A percentile compares a stretch with the other conserved stretches of the same genome.
Conservation (phyloP, 2,113 vertebrate genomes). For the Bungarus multicinctus region DNA sequence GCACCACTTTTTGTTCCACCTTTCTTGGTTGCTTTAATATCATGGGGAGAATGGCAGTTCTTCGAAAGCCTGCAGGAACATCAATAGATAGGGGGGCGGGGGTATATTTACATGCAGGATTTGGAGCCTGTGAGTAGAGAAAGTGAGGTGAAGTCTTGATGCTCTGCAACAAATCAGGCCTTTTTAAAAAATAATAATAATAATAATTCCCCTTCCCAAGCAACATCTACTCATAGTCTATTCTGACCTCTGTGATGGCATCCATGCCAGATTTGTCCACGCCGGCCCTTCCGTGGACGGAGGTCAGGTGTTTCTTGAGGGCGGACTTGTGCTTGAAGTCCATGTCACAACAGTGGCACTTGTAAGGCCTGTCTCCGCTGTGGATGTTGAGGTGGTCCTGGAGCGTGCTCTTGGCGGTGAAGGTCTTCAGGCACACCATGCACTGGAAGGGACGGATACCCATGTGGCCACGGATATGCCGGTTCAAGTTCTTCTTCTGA, state of each 20-base stretch:
- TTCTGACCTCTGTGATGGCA: constrained; percentile 68
- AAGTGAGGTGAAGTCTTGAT: neutral
- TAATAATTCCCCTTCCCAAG: neutral
- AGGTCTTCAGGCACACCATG: constrained; percentile 83
- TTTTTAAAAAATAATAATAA: neutral
- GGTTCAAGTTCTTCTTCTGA: constrained; percentile 81
- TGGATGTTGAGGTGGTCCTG: constrained; percentile 87
- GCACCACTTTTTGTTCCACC: neutral
- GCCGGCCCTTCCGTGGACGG: constrained; percentile 75
- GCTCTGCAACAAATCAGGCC: constrained; percentile 5
- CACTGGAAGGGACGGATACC: constrained; percentile 84
- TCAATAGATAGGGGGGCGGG: neutral
- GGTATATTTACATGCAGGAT: no score
- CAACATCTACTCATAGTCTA: constrained; percentile 65
- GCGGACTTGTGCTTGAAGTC: constrained; percentile 82
- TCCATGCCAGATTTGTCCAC: constrained; percentile 66
- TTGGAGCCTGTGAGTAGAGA: fast-evolving
- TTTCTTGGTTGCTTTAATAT: neutral
- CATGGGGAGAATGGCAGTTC: neutral
- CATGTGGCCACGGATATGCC: constrained; percentile 81
- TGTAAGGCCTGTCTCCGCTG: constrained; percentile 76
- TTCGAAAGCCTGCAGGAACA: neutral
- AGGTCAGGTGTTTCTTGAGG: constrained; percentile 82
- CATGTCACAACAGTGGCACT: constrained; percentile 79
- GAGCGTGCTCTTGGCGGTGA: constrained; percentile 81